Evolutionary conservation across 2,888 invertebrate species (phyloP).

Genomic region (Pachycephus smyrnensis): DNA sequence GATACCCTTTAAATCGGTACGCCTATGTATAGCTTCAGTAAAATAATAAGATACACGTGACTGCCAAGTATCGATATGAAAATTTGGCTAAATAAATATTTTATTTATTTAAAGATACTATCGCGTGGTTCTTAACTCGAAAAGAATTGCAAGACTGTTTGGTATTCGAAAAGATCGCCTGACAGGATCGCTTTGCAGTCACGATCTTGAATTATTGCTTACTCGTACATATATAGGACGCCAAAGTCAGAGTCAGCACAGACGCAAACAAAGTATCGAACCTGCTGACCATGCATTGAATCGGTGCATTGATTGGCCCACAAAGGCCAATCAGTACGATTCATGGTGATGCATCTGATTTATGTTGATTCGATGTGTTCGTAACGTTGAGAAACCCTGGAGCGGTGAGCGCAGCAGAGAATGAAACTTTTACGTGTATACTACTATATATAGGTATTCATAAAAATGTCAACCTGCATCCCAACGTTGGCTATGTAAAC

Average conservation of each 20-base stretch:
- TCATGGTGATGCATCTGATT: conserved; percentile 1
- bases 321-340: conserved; percentile 24
- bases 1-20: background rate
- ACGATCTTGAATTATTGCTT: background rate
- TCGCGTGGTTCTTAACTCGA: background rate
- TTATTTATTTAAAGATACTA: background rate
- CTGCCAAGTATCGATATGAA: background rate
- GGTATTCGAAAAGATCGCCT: background rate
- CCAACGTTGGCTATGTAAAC: background rate
- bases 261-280: background rate
- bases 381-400: background rate
- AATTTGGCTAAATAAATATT: background rate
- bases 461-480: background rate
- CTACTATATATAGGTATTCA: background rate
- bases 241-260: background rate
- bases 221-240: background rate
- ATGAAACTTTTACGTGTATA: background rate
- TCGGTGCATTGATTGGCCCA: conserved; percentile 17
- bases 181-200: background rate
- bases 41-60: background rate
- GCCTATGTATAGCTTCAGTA: background rate
- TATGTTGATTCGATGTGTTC: background rate
- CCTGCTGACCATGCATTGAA: conserved; percentile 14
- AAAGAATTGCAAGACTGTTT: background rate
- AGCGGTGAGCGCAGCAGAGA: background rate